Percentiles rank a stretch among this genome's conserved stretches.
phyloP scores from a whole-genome alignment of 2,797 vertebrate genomes.

The Crenuchus spilurus region DNA sequence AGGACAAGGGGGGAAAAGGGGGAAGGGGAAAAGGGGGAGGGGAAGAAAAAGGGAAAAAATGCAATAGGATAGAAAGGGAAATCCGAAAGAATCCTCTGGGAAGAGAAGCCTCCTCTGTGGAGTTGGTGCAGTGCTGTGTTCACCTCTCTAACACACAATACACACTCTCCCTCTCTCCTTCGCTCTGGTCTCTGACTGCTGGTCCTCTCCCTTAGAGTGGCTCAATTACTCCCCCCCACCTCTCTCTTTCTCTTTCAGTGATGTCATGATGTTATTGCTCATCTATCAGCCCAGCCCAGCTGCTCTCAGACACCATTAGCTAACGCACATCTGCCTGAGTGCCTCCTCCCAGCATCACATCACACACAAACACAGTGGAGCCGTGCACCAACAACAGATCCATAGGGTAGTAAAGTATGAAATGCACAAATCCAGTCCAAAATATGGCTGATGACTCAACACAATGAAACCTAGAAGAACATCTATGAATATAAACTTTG shows the following conservation, averaged over 20 bases:
- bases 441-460: neutral
- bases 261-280: conserved; percentile 84
- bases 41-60: conserved; percentile 32
- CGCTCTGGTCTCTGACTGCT: conserved; percentile 50
- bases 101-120: conserved; percentile 65
- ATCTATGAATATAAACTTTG: no score
- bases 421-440: neutral
- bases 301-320: conserved; percentile 76
- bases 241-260: conserved; percentile 71
- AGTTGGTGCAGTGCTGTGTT: conserved; percentile 64
- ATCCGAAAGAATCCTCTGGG: conserved; percentile 61
- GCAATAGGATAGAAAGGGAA: conserved; percentile 29
- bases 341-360: conserved; percentile 45
- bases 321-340: conserved; percentile 73
- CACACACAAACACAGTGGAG: conserved; percentile 33
- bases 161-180: conserved; percentile 49
- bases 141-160: conserved; percentile 63
- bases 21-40: conserved; percentile 33
- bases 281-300: conserved; percentile 80
- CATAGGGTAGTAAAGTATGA: neutral
- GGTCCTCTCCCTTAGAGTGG: conserved; percentile 47
- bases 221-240: conserved; percentile 56
- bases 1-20: conserved; percentile 40
- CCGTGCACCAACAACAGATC: neutral
- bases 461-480: no score